A percentile compares a stretch with the other conserved stretches of the same genome.
These are phyloP conservation scores for Chloromyia formosa DNA, from an alignment of 2,888 invertebrate genomes.

Conservation along the genomic window DNA sequence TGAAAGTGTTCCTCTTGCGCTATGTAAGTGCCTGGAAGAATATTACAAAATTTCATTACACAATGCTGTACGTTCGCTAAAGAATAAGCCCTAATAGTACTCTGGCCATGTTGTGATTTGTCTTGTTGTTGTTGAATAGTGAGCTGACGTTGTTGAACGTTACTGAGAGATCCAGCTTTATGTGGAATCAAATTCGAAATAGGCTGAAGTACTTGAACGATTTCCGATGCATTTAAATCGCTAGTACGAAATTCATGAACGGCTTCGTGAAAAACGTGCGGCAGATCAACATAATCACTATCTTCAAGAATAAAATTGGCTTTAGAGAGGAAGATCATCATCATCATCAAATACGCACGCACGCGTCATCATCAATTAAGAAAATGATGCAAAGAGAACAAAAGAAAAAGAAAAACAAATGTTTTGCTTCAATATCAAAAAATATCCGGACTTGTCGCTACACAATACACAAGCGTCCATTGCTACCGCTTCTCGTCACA, in stretches of 20 bases:
- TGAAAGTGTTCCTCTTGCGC: conserved; percentile 56
- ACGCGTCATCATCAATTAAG: conserved; percentile 40
- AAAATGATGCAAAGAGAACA: conserved; percentile 41
- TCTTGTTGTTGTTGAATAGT: conserved; percentile 49
- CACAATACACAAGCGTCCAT: conserved; percentile 28
- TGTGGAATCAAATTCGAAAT: conserved; percentile 55
- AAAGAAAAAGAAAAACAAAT: conserved; percentile 40
- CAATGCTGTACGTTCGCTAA: neutral
- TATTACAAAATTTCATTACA: conserved; percentile 8
- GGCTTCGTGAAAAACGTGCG: conserved; percentile 58
- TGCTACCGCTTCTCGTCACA: conserved; percentile 9
- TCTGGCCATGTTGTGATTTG: conserved; percentile 45
- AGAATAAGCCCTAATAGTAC: conserved; percentile 43
- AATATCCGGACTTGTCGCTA: neutral
- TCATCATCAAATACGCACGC: conserved; percentile 31
- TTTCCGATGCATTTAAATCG: conserved; percentile 59
- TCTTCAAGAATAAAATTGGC: conserved; percentile 57
- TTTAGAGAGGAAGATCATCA: conserved; percentile 33
- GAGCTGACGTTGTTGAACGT: conserved; percentile 57
- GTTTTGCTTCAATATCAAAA: conserved; percentile 34
- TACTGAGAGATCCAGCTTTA: conserved; percentile 57
- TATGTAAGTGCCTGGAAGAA: conserved; percentile 51
- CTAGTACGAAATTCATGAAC: conserved; percentile 58
- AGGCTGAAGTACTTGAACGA: conserved; percentile 61
- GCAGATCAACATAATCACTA: conserved; percentile 55